A percentile compares a stretch with the other conserved stretches of the same genome.
Evolutionary conservation across 2,797 vertebrate genomes (phyloP).

Genomic region (Phyllotis vaccarum): DNA sequence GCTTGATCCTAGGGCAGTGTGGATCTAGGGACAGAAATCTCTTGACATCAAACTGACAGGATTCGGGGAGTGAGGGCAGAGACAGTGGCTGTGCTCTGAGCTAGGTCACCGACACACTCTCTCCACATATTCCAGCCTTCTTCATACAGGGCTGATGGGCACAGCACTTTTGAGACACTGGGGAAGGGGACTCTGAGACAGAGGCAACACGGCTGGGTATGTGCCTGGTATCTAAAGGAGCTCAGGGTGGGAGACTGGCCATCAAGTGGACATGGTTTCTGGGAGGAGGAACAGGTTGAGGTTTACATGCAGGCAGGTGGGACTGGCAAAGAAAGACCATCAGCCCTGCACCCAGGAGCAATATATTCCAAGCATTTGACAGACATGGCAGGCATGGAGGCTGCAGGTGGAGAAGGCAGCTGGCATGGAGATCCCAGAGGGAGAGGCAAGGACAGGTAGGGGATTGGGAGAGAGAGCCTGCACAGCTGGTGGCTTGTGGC

Average conservation of each 20-base stretch:
- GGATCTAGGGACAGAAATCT: neutral
- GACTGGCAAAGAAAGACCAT: neutral
- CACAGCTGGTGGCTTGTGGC: neutral
- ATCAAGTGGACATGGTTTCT: conserved; percentile 26
- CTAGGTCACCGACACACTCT: neutral
- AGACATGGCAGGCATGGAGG: neutral
- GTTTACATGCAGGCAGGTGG: neutral
- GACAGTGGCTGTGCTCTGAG: neutral
- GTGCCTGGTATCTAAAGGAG: conserved; percentile 10
- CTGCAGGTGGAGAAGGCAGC: conserved; percentile 43
- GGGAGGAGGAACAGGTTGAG: neutral
- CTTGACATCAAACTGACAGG: neutral
- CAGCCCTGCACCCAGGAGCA: neutral
- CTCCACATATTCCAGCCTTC: neutral
- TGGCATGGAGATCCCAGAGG: neutral
- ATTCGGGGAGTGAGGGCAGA: neutral
- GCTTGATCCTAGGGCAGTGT: neutral
- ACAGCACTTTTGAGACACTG: neutral
- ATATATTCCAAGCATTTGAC: neutral
- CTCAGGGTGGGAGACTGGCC: conserved; percentile 8
- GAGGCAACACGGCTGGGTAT: neutral
- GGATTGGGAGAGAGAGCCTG: neutral
- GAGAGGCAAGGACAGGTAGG: neutral
- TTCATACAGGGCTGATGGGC: neutral
- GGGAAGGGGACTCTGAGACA: neutral